Evolutionary conservation across 2,113 vertebrate species (phyloP).

Genomic region (Leuciscus idus): DNA sequence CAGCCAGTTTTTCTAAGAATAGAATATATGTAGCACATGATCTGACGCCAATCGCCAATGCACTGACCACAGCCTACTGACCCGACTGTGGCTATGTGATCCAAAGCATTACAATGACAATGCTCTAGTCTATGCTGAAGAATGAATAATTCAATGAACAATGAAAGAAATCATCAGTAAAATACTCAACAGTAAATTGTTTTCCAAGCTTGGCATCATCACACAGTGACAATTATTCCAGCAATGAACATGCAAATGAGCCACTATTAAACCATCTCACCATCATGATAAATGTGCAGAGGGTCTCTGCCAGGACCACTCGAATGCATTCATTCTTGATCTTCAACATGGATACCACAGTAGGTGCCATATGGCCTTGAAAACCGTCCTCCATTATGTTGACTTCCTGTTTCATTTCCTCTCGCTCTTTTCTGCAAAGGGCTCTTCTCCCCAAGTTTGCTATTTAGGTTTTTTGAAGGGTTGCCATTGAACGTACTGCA

Average conservation of each 20-base stretch:
- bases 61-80: not conserved
- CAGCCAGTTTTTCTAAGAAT: conserved; percentile 34
- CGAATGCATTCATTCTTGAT: conserved; percentile 71
- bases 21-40: conserved; percentile 4
- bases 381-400: conserved; percentile 51
- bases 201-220: not conserved
- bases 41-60: not conserved
- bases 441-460: not conserved
- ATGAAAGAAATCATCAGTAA: not conserved
- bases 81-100: not conserved
- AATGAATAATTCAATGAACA: not conserved
- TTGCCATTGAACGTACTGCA: not conserved
- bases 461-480: not conserved
- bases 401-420: conserved; percentile 61
- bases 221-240: not conserved
- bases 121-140: not conserved
- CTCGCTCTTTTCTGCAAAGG: not conserved
- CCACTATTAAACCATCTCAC: conserved; percentile 68
- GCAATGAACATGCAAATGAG: not conserved
- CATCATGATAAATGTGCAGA: conserved; percentile 86
- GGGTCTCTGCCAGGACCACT: conserved; percentile 78
- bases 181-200: not conserved
- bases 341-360: conserved; percentile 54
- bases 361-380: conserved; percentile 18
- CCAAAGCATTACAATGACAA: not conserved